These are phyloP conservation scores for Naja naja DNA, from an alignment of 2,113 vertebrate species.

Conservation along the genomic window DNA sequence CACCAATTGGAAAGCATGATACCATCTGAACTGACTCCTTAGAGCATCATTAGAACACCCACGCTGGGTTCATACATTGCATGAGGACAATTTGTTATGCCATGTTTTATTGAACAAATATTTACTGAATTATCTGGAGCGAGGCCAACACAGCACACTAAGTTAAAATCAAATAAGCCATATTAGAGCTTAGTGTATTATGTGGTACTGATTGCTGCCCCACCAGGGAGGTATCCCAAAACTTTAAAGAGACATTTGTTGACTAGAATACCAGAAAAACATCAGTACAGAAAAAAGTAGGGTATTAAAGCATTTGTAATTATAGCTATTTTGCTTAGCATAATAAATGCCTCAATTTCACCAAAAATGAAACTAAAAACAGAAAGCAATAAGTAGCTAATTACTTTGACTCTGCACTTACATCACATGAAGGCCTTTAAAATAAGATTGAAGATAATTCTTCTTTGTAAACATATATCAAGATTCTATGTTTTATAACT, in stretches of 20 bases:
- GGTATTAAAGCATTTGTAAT: constrained; percentile 11
- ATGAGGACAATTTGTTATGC: not conserved
- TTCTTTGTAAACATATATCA: constrained; percentile 15
- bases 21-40: not conserved
- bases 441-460: not conserved
- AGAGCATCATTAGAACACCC: not conserved
- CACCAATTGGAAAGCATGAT: not conserved
- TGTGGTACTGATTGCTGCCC: not conserved
- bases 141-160: not conserved
- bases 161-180: not conserved
- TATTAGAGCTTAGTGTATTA: not conserved
- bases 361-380: not conserved
- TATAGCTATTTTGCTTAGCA: not conserved
- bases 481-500: not conserved
- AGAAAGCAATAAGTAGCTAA: not conserved
- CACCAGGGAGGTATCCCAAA: not conserved
- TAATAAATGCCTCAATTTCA: not conserved
- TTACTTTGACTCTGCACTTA: not conserved
- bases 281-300: not conserved
- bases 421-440: not conserved
- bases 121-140: not conserved
- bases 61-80: not conserved
- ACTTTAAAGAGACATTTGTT: not conserved
- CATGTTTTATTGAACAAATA: not conserved
- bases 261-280: constrained; percentile 11